Evolutionary conservation across 2,888 invertebrate species (phyloP).

Genomic region (Sipunculus nudus): DNA sequence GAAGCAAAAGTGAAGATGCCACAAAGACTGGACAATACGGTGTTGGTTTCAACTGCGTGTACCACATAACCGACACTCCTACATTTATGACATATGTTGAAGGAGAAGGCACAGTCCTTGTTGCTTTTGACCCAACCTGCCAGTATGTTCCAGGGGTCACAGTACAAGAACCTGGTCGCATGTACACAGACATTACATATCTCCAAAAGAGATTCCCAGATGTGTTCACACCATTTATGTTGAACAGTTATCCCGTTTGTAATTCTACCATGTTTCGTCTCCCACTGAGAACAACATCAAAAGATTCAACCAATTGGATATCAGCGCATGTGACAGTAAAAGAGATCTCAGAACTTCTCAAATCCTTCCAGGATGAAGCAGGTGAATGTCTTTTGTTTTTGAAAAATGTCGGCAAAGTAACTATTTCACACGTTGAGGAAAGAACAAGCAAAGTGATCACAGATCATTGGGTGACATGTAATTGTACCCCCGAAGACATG

Average conservation of each 20-base stretch:
- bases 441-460: too few relatives aligned
- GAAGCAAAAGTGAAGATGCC: conserved; percentile 55
- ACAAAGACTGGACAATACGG: conserved; percentile 61
- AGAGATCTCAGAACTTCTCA: conserved; percentile 36
- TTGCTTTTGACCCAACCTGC: conserved; percentile 55
- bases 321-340: conserved; percentile 29
- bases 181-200: conserved; percentile 26
- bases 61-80: conserved; percentile 60
- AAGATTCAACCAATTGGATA: conserved; percentile 46
- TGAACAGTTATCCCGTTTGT: conserved; percentile 27
- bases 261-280: conserved; percentile 53
- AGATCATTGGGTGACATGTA: too few relatives aligned
- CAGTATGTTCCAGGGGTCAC: conserved; percentile 45
- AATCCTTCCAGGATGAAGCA: conserved; percentile 41
- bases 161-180: conserved; percentile 36
- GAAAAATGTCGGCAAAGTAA: conserved; percentile 46
- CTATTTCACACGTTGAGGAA: conserved; percentile 30
- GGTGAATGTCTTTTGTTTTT: conserved; percentile 50
- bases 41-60: conserved; percentile 62
- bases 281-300: conserved; percentile 48
- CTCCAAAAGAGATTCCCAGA: conserved; percentile 31
- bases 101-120: conserved; percentile 43
- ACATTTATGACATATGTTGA: conserved; percentile 50
- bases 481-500: too few relatives aligned
- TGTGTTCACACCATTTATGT: conserved; percentile 46